These are phyloP conservation scores for Periparus ater DNA, from an alignment of 2,797 vertebrate genomes.

Conservation along the genomic window DNA sequence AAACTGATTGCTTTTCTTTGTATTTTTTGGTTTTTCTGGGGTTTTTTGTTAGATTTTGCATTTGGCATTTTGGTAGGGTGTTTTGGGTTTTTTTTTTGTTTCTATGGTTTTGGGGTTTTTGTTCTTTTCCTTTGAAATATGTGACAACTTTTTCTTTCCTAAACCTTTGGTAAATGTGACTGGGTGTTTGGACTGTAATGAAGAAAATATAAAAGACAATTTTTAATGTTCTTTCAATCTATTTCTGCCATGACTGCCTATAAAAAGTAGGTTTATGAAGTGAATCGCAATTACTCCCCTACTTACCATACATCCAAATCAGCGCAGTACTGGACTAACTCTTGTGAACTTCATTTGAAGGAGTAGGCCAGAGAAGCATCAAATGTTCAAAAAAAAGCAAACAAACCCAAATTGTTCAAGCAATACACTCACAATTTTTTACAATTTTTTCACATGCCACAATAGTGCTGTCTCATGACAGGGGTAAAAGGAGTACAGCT, in stretches of 20 bases:
- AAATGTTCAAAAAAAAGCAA: too few relatives aligned
- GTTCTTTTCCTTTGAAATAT: background rate
- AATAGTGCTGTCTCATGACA: background rate
- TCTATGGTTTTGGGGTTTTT: fast-evolving
- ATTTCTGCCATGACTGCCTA: background rate
- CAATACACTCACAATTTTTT: background rate
- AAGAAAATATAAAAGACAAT: background rate
- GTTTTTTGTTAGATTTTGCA: background rate
- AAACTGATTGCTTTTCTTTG: background rate
- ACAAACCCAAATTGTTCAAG: background rate
- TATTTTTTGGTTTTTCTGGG: fast-evolving
- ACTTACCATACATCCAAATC: background rate
- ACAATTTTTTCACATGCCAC: background rate
- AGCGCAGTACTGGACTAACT: background rate
- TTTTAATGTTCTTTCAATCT: background rate
- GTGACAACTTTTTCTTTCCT: background rate
- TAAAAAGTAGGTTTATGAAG: background rate
- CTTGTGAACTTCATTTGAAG: background rate
- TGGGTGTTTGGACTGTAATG: background rate
- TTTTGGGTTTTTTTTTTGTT: fast-evolving
- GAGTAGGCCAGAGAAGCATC: background rate
- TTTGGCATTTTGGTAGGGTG: background rate
- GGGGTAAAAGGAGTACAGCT: background rate
- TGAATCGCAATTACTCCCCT: background rate
- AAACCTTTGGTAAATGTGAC: background rate